Conservation (phyloP, 2,797 vertebrate species). For the Chanos chanos region DNA sequence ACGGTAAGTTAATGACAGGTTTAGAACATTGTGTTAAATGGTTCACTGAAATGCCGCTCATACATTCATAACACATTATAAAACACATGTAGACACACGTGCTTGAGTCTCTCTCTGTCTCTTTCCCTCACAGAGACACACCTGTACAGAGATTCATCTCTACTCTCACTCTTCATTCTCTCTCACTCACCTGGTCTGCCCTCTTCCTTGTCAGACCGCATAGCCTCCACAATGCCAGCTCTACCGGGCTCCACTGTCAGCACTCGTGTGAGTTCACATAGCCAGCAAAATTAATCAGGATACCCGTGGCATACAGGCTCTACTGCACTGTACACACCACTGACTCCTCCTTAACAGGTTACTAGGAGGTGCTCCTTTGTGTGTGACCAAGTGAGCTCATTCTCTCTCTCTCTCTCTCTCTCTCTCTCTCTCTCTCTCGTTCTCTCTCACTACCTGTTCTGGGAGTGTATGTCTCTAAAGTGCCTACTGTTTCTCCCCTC, state of each 20-base stretch:
- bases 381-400: constrained; percentile 26
- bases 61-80: too few relatives aligned
- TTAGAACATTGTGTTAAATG: too few relatives aligned
- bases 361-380: constrained; percentile 51
- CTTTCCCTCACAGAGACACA: background rate
- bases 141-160: background rate
- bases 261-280: constrained; percentile 61
- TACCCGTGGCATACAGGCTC: constrained; percentile 5
- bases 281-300: constrained; percentile 48
- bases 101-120: background rate
- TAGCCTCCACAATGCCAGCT: constrained; percentile 59
- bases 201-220: constrained; percentile 72
- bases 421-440: constrained; percentile 3
- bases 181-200: constrained; percentile 67
- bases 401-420: constrained; percentile 19
- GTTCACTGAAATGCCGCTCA: too few relatives aligned
- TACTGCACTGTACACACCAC: background rate
- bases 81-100: too few relatives aligned
- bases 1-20: too few relatives aligned
- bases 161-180: background rate
- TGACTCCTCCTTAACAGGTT: constrained; percentile 68
- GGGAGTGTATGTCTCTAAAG: constrained; percentile 54
- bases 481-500: constrained; percentile 37
- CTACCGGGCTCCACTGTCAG: constrained; percentile 67
- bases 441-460: constrained; percentile 48